phyloP scores from a whole-genome alignment of 2,888 invertebrate genomes.

The Nymphalis polychloros region DNA sequence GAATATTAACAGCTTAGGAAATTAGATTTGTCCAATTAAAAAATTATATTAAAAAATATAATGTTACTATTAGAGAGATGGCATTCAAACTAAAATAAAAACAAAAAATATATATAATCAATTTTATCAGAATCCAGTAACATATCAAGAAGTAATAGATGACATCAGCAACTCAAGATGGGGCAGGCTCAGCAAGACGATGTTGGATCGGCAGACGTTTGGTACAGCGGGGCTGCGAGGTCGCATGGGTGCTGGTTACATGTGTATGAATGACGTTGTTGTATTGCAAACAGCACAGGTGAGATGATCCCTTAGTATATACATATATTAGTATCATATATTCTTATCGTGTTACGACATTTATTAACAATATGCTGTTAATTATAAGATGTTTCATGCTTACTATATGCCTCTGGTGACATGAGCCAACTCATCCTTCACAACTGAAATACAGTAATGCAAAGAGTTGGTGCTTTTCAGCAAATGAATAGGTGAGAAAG shows the following conservation, averaged over 20 bases:
- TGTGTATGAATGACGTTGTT: conserved; percentile 97
- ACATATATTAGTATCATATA: background rate
- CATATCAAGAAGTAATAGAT: conserved; percentile 83
- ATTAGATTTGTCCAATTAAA: no score
- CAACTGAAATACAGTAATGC: no score
- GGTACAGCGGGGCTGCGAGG: conserved; percentile 97
- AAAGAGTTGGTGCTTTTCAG: no score
- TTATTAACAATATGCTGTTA: no score
- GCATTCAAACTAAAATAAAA: no score
- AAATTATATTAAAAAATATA: no score
- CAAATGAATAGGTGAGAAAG: no score
- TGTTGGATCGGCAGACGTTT: conserved; percentile 88
- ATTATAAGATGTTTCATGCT: no score
- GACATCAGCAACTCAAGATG: conserved; percentile 81
- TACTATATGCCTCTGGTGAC: no score
- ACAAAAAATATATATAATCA: background rate
- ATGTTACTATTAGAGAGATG: no score
- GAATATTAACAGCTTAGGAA: no score
- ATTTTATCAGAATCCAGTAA: conserved; percentile 82
- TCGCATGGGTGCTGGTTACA: conserved; percentile 95
- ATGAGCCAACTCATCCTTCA: no score
- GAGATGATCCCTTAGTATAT: conserved; percentile 3
- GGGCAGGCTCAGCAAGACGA: conserved; percentile 82
- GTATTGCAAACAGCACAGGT: conserved; percentile 95
- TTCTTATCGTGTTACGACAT: background rate